Base-by-base conservation (phyloP, 2,888 invertebrate species). In the Leptinotarsa juncta region DNA sequence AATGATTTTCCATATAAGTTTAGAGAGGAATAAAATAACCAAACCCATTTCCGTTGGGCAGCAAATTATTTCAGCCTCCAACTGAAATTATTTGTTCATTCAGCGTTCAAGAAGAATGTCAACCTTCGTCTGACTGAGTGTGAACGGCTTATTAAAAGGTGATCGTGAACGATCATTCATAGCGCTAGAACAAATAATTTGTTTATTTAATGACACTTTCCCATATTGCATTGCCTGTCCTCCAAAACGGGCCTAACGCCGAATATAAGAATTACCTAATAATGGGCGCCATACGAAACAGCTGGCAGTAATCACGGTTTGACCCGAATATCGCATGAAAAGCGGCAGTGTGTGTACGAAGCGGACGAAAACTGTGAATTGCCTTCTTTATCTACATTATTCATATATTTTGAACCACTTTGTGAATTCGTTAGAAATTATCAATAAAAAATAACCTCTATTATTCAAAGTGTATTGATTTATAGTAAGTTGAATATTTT, bases 291-390 rank as follows among this genome's bases (percentile, higher is more conserved):
- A 62, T 18, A 23, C 32, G 42, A 62, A 62, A 62, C 62, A 62
- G 62, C 62, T 62, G 62, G 62, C 57, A 57, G 57, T 23, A 57
- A 57, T 57, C 57, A 57, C 62, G 32, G 62, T 62, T 62, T 62
- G 62, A 62, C 62, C 62, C 62, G 62, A 62, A 62, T 62, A 32
- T 32, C 62, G 62, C 26, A 32, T 42, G 42, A 62, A 62, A 62
- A 62, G 42, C n/a, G 42, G 32, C 62, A 32, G 5, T 12, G 1
- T 26, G 15, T 60, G 60, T 60, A 14, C 60, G 26, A 4, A 10
- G 60, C 60, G 60, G 18, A 18, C 53, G 18, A 53, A 53, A 53
- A 53, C 7, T 53, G 3, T 53, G 53, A 12, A 53, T 12, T 42
- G 10, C 10, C 2, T 10, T 42, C 42, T 42, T 42, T 42, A 42